A percentile compares a stretch with the other conserved stretches of the same genome.
Evolutionary conservation across 2,797 vertebrate species (phyloP).

Genomic region (Dryobates pubescens): DNA sequence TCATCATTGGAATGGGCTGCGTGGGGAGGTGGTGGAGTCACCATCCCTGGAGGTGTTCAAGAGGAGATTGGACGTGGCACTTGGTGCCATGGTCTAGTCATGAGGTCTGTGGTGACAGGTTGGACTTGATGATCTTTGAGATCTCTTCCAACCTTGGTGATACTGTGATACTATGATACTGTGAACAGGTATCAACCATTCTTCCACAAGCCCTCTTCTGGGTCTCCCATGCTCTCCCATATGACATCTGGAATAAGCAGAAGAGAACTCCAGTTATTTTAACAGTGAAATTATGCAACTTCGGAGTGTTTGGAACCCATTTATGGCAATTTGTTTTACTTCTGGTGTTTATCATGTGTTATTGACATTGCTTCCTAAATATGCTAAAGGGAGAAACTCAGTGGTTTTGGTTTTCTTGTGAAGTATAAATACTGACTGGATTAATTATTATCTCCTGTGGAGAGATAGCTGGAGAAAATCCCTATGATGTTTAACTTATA

Average conservation of each 20-base stretch:
- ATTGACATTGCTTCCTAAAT: not conserved
- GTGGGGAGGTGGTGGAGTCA: too few relatives aligned
- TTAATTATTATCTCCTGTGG: not conserved
- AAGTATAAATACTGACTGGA: not conserved
- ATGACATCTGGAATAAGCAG: not conserved
- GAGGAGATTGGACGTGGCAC: too few relatives aligned
- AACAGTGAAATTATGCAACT: not conserved
- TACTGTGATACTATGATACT: too few relatives aligned
- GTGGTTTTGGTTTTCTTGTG: not conserved
- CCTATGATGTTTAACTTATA: not conserved
- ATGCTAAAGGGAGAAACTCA: not conserved
- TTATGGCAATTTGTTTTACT: not conserved
- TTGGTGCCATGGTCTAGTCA: too few relatives aligned
- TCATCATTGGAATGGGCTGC: too few relatives aligned
- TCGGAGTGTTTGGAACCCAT: not conserved
- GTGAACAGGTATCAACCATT: not conserved
- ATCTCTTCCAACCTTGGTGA: too few relatives aligned
- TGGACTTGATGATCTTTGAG: too few relatives aligned
- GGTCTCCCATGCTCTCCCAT: not conserved
- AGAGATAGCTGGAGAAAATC: not conserved
- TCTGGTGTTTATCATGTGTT: not conserved
- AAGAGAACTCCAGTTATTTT: not conserved
- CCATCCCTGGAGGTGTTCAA: too few relatives aligned
- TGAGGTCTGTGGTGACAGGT: too few relatives aligned
- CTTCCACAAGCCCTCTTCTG: not conserved